A percentile compares a stretch with the other conserved stretches of the same genome.
Evolutionary conservation across 1,140 invertebrate genomes (phyloP).

Genomic region (Calosoma granatense): DNA sequence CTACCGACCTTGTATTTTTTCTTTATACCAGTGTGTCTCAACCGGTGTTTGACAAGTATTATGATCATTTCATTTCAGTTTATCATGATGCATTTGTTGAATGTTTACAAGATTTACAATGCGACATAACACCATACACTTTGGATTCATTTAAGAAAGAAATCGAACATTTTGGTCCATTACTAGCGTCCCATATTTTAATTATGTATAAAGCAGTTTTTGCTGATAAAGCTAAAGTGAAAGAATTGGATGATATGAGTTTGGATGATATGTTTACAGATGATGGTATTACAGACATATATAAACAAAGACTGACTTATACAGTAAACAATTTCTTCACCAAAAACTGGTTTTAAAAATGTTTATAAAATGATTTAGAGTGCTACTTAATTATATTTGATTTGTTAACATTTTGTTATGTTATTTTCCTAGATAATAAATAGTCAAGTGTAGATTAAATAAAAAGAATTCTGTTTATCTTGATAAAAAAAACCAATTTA

Average conservation of each 20-base stretch:
- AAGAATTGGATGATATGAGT: neutral
- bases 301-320: neutral
- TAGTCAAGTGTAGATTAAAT: too few relatives aligned
- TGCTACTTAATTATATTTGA: too few relatives aligned
- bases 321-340: neutral
- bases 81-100: constrained; percentile 34
- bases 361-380: neutral
- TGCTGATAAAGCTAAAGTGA: neutral
- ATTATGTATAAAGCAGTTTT: constrained; percentile 2
- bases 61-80: constrained; percentile 34
- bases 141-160: neutral
- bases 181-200: neutral
- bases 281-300: neutral
- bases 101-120: neutral
- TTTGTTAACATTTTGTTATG: neutral
- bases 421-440: neutral
- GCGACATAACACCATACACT: neutral
- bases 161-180: neutral
- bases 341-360: neutral
- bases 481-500: too few relatives aligned
- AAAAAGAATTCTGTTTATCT: too few relatives aligned
- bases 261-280: neutral
- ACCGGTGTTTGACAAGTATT: constrained; percentile 34
- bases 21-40: constrained; percentile 40
- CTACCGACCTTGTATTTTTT: constrained; percentile 41